Evolutionary conservation across 1,140 invertebrate species (phyloP), one percentile per base, ranked within the genome.

Genomic region (Drosophila kurseongensis): DNA sequence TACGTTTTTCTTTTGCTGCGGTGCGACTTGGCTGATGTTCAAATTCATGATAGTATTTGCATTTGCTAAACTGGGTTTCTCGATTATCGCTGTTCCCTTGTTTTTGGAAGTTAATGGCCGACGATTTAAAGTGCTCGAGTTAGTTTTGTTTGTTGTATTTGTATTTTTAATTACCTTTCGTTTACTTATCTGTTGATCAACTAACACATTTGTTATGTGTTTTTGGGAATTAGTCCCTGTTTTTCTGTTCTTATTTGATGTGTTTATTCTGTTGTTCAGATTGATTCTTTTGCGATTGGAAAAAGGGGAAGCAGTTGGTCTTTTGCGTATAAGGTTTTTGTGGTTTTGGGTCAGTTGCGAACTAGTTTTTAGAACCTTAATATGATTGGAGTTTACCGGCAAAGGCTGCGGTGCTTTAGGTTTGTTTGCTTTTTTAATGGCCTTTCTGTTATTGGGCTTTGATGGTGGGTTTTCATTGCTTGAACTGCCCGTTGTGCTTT

Each of bases 141-240:
- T 42, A 65, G 27, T 65, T 60, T 45, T 42, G 29, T 45, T 61
- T 4, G 8, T 12, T 16, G 56, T 41, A 67, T 38, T 65, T 32
- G 65, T 41, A 9, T 23, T 35, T 9, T 29, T 68, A 54, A 66
- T 68, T 68, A 45, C 47, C 32, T 66, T 68, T 66, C 47, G 65
- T 18, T 52, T 68, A 45, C 5, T 27, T n/a, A 10, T 23, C 27
- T 29, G 47, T 36, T 44, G 29, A 23, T n/a, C 35, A 13, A 29
- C 23, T 32, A 14, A 10, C 13, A 2, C 2, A 32, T 44, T 68
- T 4, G 60, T 27, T 65, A 29, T 68, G 4, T 65, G 60, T 1
- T 44, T 44, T 50, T 68, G 47, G 9, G 32, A 36, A 44, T 35
- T 48, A 7, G 5, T 13, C 4, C 10, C 7, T 36, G 65, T 65